Evolutionary conservation across 1,140 invertebrate species (phyloP), one percentile per base, ranked within the genome.

Genomic region (Orussus abietinus): DNA sequence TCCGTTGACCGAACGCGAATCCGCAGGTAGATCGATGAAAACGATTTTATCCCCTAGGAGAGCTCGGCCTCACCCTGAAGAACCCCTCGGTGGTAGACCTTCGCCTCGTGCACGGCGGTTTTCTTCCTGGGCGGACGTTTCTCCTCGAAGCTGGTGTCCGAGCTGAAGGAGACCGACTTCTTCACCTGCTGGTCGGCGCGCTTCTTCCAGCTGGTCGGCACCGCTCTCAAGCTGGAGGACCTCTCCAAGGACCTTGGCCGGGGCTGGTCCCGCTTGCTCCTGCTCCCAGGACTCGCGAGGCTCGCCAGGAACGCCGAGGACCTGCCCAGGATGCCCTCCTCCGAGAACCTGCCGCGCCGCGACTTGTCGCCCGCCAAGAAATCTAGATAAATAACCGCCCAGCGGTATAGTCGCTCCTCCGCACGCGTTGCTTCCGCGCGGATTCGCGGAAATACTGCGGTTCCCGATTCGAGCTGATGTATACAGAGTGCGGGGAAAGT

Each of bases 91-190:
- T 47, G 52, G 19, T 72, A 72, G 13, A 67, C 52, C 41, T 60
- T 67, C n/a, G 54, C 59, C 46, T 72, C 70, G 64, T 73, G 70
- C 4, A 69, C 50, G 10, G 63, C 55, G 34, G 51, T 35, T 28
- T 42, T 61, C 43, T 50, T 45, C 5, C 38, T 53, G 15, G 53
- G 38, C 11, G 42, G 38, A 17, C 47, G 52, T 37, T 59, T 57
- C 17, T 57, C 57, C 25, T 62, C 57, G 35, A 70, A 70, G 21
- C 61, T 65, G 18, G 69, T 69, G 28, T 69, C 67, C 5, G 60
- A 59, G 34, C 67, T 69, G 48, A 73, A 71, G 0, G 69, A 71
- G 0, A 71, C 69, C 4, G 61, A 68, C 38, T 71, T 71, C 30
- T 67, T 67, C 2, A 62, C 57, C 12, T n/a, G n/a, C n/a, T n/a